Base-by-base conservation (phyloP, 2,888 invertebrate species). In the Stegana nigrithorax region DNA sequence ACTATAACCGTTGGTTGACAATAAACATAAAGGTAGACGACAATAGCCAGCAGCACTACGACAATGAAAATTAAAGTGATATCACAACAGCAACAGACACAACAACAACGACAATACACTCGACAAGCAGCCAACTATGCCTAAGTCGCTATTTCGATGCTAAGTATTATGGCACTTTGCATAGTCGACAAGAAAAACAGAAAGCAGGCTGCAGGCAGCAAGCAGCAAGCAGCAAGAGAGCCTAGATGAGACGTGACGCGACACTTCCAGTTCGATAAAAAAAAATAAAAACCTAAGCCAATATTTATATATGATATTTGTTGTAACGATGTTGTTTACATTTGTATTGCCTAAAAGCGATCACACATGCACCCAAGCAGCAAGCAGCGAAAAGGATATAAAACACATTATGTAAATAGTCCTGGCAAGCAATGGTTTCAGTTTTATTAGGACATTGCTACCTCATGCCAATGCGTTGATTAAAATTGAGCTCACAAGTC, bases 241-340 rank as follows among this genome's bases (percentile, higher is more conserved):
- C 42, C 6, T 14, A 42, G 6, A 17, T 14, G 8, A 8, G n/a
- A 32, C 32, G n/a, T 32, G 32, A 32, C 10, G 8, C 32, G n/a
- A 32, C 32, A 12, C 23, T 32, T 32, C 32, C 8, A 32, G 32
- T 32, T 32, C n/a, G 8, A 32, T 1, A 1, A 32, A 3, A 3
- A 32, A 32, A 32, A 32, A 32, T 8, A 32, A 32, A 60, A 39
- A 59, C n/a, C n/a, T n/a, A n/a, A n/a, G n/a, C n/a, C n/a, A n/a
- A n/a, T n/a, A n/a, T n/a, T n/a, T n/a, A n/a, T n/a, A n/a, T n/a
- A n/a, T 58, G 63, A 47, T 63, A 61, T 61, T 61, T 61, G 47
- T 59, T 56, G 63, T 66, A 61, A 66, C 59, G 63, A 56, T 56
- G 39, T 39, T 60, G 21, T 47, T 36, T 58, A 29, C n/a, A 17